Evolutionary conservation across 2,113 vertebrate species (phyloP), one percentile per base, ranked within the genome.

Genomic region (Nycticorax nycticorax): DNA sequence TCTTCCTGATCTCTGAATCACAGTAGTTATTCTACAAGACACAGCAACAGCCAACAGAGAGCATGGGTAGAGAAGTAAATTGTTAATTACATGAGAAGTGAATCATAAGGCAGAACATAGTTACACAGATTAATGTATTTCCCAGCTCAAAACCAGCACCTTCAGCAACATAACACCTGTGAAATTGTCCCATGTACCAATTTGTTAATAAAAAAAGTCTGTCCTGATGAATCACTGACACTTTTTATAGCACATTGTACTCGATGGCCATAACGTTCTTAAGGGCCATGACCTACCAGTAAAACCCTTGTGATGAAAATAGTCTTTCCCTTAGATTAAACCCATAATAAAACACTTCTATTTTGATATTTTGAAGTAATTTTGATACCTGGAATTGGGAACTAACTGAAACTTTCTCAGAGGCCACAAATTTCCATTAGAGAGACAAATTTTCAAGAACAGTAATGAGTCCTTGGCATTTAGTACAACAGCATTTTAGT

Each of bases 391-490:
- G 68, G 53, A 95, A 94, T 77, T 48, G n/a, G 33, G 78, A 98
- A 69, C 41, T 60, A 95, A 72, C 24, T 41, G 77, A 93, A 97
- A 89, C 35, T 88, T 93, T 95, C 93, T 89, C 80, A 71, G 78
- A 67, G 88, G 90, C 72, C 30, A 50, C 55, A 85, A 60, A 94
- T 96, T 95, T 96, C 92, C 47, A 93, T 95, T 92, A 82, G 35
- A 57, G 88, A 84, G 79, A 78, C 15, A 64, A 86, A 95, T 59
- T 85, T 92, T 91, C 96, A 85, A 79, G 78, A 93, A 77, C 79
- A 89, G 85, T 80, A 97, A 87, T 85, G 55, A 95, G 43, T 89
- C 84, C 91, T 59, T 93, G 84, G 56, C n/a, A 97, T 96, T 95
- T 97, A 88, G 67, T 77, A 22, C 30, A 89, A 83, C 12, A 66